Conservation (phyloP, 2,888 invertebrate genomes). For the Torymus auratus region DNA sequence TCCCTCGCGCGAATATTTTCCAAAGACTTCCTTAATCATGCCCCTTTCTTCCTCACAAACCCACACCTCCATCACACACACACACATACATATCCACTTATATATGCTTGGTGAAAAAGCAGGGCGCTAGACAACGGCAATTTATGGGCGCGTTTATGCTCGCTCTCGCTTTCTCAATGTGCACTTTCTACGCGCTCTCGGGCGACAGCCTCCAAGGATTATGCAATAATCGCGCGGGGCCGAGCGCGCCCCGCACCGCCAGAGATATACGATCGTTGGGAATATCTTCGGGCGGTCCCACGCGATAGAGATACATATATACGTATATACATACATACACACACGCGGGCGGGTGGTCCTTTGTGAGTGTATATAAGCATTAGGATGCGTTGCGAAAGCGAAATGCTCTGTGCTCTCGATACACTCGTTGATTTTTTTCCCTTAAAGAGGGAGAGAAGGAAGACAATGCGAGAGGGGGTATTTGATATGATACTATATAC, state of each 20-base stretch:
- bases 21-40: too few species aligned
- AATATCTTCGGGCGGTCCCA: constrained; percentile 56
- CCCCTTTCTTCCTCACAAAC: background rate
- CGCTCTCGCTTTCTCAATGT: constrained; percentile 72
- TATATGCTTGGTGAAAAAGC: constrained; percentile 45
- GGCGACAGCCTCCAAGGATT: constrained; percentile 13
- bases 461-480: too few species aligned
- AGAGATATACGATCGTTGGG: constrained; percentile 53
- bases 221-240: constrained; percentile 33
- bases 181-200: constrained; percentile 71
- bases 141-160: constrained; percentile 72
- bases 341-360: too few species aligned
- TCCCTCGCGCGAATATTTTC: too few species aligned
- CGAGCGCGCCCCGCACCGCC: background rate
- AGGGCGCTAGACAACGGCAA: constrained; percentile 65
- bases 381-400: too few species aligned
- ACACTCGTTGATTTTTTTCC: too few species aligned
- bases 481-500: too few species aligned
- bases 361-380: too few species aligned
- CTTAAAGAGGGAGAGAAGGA: too few species aligned
- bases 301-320: constrained; percentile 6
- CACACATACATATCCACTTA: too few species aligned
- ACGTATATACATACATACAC: too few species aligned
- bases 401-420: too few species aligned
- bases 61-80: constrained; percentile 25